These are phyloP conservation scores for Carabus problematicus DNA, from an alignment of 2,888 invertebrate species.

Conservation along the genomic window DNA sequence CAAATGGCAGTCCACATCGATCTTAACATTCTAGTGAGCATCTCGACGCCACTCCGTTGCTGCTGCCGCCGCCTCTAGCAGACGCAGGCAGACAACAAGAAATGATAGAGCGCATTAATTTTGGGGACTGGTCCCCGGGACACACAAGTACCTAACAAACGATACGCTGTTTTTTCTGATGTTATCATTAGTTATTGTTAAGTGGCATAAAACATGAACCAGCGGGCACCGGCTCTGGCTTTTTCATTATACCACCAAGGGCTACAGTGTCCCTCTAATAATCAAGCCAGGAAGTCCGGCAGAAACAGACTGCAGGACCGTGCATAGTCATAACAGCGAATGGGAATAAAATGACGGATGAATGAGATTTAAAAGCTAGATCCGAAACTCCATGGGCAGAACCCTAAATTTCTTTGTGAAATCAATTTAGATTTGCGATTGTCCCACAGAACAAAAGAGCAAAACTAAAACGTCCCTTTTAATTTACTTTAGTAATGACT, in stretches of 20 bases:
- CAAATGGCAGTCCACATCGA: conserved; percentile 15
- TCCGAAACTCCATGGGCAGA: background rate
- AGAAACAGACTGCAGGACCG: too few relatives aligned
- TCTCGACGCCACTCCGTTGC: conserved; percentile 9
- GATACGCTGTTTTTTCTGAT: conserved; percentile 35
- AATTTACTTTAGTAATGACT: too few relatives aligned
- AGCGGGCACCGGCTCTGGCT: background rate
- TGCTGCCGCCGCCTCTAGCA: background rate
- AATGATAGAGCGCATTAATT: conserved; percentile 33
- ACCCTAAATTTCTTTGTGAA: too few relatives aligned
- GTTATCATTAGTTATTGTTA: conserved; percentile 38
- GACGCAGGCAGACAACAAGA: conserved; percentile 27
- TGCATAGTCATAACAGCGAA: too few relatives aligned
- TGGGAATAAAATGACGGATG: too few relatives aligned
- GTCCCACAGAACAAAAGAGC: too few relatives aligned
- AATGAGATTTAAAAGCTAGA: background rate
- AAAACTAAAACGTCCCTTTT: too few relatives aligned
- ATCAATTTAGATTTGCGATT: too few relatives aligned
- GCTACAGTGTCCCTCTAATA: too few relatives aligned
- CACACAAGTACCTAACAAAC: conserved; percentile 35
- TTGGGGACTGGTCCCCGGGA: background rate
- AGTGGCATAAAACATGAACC: conserved; percentile 33
- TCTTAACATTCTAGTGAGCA: conserved; percentile 11
- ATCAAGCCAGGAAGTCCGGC: too few relatives aligned
- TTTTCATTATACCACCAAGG: conserved; percentile 3